Evolutionary conservation across 2,888 invertebrate species (phyloP).

Genomic region (Muscina levida): DNA sequence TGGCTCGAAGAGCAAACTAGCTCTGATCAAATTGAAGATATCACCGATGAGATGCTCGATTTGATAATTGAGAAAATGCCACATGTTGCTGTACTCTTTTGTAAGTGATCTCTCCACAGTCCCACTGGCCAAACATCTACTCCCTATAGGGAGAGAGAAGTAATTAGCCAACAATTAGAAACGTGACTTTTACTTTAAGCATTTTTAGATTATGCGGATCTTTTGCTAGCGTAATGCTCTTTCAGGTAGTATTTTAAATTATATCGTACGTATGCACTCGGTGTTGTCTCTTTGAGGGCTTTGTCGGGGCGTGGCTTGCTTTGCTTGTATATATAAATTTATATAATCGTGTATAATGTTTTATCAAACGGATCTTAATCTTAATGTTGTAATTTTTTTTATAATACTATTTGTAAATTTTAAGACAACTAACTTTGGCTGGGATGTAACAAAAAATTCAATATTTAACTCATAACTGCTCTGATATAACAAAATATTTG

Average conservation of each 20-base stretch:
- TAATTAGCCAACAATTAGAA: too few species aligned
- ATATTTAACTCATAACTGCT: too few species aligned
- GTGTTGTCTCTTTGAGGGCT: slow-evolving; percentile 32
- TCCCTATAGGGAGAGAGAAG: not conserved
- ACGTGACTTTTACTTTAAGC: not conserved
- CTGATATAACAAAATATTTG: too few species aligned
- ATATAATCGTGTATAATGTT: too few species aligned
- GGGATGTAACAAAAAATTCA: too few species aligned
- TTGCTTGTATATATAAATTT: slow-evolving; percentile 3
- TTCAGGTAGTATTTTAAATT: slow-evolving; percentile 25
- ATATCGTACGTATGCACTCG: not conserved
- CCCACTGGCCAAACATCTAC: too few species aligned
- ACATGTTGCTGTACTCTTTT: slow-evolving; percentile 94
- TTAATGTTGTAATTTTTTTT: slow-evolving; percentile 29
- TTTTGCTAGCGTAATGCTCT: not conserved
- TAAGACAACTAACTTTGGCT: too few species aligned
- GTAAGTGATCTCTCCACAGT: slow-evolving; percentile 82
- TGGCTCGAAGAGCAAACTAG: slow-evolving; percentile 93
- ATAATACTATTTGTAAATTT: too few species aligned
- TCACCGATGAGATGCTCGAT: slow-evolving; percentile 96
- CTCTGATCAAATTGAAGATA: slow-evolving; percentile 95
- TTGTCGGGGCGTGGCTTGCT: slow-evolving; percentile 24
- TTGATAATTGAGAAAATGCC: slow-evolving; percentile 92
- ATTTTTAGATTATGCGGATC: not conserved
- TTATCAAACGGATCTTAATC: not conserved